Evolutionary conservation across 2,888 invertebrate genomes (phyloP).

Genomic region (Apodemia zela): DNA sequence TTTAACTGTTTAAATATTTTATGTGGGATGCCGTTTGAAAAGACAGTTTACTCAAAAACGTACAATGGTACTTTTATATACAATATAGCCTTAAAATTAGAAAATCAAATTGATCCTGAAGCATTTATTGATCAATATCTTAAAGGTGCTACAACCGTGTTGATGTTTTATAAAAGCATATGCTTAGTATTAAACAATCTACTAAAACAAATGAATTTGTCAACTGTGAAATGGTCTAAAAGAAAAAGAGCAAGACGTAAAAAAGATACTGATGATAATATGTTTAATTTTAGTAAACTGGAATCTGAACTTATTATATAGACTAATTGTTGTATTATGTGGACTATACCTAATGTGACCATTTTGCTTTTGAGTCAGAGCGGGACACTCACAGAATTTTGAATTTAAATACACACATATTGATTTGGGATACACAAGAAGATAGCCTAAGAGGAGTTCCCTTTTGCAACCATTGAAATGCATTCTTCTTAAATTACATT

Average conservation of each 20-base stretch:
- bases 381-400: too few species aligned
- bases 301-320: conserved; percentile 61
- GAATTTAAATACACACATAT: too few species aligned
- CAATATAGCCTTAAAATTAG: conserved; percentile 84
- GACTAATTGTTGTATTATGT: neutral
- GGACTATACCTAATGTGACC: too few species aligned
- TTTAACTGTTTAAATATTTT: conserved; percentile 83
- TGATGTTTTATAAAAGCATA: conserved; percentile 58
- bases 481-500: too few species aligned
- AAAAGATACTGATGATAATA: conserved; percentile 41
- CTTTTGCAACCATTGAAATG: too few species aligned
- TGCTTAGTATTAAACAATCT: conserved; percentile 43
- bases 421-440: too few species aligned
- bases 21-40: conserved; percentile 79
- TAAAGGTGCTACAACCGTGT: conserved; percentile 52
- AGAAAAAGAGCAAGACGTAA: conserved; percentile 48
- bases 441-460: too few species aligned
- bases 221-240: conserved; percentile 44
- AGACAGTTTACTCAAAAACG: conserved; percentile 80
- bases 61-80: conserved; percentile 89
- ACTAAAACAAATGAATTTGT: conserved; percentile 46
- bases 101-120: conserved; percentile 74
- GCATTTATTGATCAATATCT: conserved; percentile 76
- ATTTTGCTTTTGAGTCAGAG: too few species aligned
- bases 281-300: conserved; percentile 62